Evolutionary conservation across 1,140 invertebrate genomes (phyloP), one percentile per base, ranked within the genome.

Genomic region (Heterodera schachtii): DNA sequence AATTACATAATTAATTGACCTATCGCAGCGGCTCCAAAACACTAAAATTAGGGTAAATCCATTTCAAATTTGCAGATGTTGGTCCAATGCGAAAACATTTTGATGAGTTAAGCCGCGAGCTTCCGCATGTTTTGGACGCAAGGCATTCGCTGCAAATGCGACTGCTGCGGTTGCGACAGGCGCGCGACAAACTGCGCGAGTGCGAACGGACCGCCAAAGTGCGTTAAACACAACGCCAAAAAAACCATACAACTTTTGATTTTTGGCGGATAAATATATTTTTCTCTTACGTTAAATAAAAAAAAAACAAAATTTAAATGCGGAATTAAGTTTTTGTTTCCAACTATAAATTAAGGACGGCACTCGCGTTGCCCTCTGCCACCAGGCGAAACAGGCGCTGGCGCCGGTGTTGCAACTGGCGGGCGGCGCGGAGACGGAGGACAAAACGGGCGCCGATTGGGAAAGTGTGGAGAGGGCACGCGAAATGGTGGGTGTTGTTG

Each of bases 71-170:
- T 5, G 46, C 60, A 78, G 77, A 78, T 69, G 41, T 31, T 19
- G 64, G 64, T 16, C 57, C 46, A 11, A 46, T 75, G 46, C 16
- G 44, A 74, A 52, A 79, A 75, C 43, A 46, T 41, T 64, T 66
- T 21, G 67, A 82, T 21, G 74, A 67, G 11, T 41, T 57, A 43
- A 46, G 44, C n/a, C 83, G 52, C n/a, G 75, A 73, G 66, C 44
- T 83, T 13, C 52, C 67, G 16, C 43, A 9, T 75, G 16, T 49
- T 47, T 69, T 82, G 46, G 67, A 64, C 60, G 41, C 79, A 8
- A 21, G 57, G 31, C 81, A 83, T 64, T 21, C 73, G 11, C 67
- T 82, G 5, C 75, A 82, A n/a, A 49, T 47, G 52, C 49, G 70
- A 19, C 67, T 82, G 67, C 70, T 57, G 67, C 77, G 74, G 4